Base-by-base conservation (phyloP, 2,888 invertebrate species). In the Sinohyriopsis cumingii region DNA sequence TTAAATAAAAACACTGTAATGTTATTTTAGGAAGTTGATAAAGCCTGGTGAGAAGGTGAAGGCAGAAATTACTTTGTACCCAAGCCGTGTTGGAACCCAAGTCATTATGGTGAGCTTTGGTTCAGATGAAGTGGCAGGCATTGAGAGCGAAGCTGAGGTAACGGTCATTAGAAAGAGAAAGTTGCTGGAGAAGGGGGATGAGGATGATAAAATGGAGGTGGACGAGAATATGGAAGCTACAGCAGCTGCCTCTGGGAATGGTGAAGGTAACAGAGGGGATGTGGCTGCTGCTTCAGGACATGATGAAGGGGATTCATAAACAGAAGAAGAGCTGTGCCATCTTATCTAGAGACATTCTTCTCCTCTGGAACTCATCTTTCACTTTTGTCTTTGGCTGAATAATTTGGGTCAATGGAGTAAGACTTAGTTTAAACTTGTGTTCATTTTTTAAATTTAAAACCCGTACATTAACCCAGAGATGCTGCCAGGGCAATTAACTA, bases 101-200 rank as follows among this genome's bases (percentile, higher is more conserved):
- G 78, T 78, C 59, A 72, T 87, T 55, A 73, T 73, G 24, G 86
- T 81, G 1, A 83, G 80, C 19, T 84, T 85, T 67, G 77, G 77
- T 22, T 81, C 83, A 0, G 79, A 81, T 59, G 79, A 84, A 68
- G 63, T 84, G 9, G 71, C 79, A 5, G 80, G 79, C 5, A 69
- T 82, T 5, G 79, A 80, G 60, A 80, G 81, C 18, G 76, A 72
- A 54, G 63, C 56, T 0, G 68, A 64, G 15, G 78, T 79, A 59
- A 73, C 69, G n/a, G 79, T 83, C 5, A 59, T 77, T 57, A 75
- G 70, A 53, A 76, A 77, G 65, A 28, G 59, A 19, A 72, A 72
- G 24, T 68, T 71, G 25, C 57, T 56, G n/a, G 53, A 63, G 24
- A 56, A 55, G 28, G 24, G 25, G 45, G 64, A 45, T n/a, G 24